Percentiles rank a stretch among this genome's conserved stretches.
phyloP scores from a whole-genome alignment of 1,140 invertebrate genomes.

The Reticulitermes speratus region DNA sequence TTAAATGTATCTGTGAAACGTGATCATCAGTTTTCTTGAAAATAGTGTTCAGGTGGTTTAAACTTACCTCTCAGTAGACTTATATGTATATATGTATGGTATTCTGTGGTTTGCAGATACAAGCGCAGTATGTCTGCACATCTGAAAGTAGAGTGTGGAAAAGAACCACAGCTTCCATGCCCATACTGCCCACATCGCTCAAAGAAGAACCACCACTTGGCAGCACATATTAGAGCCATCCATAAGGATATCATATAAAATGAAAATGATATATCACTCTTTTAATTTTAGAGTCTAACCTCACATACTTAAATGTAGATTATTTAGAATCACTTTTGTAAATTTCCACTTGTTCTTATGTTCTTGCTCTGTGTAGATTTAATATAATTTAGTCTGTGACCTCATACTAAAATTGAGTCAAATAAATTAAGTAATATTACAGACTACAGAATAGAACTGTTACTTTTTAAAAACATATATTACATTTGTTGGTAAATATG shows the following conservation, averaged over 20 bases:
- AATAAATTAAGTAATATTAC: too few species aligned
- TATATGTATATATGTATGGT: conserved; percentile 44
- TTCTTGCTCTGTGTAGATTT: too few species aligned
- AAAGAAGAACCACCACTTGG: conserved; percentile 33
- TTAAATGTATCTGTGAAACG: too few species aligned
- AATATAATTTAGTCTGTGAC: too few species aligned
- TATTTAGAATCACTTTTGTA: neutral
- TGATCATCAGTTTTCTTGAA: too few species aligned
- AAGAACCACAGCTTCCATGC: conserved; percentile 38
- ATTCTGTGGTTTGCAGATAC: conserved; percentile 2
- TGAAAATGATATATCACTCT: neutral
- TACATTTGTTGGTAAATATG: too few species aligned
- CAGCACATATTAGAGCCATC: conserved; percentile 33
- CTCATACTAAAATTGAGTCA: too few species aligned
- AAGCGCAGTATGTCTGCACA: conserved; percentile 38
- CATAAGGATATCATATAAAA: conserved; percentile 21
- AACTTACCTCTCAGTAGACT: too few species aligned
- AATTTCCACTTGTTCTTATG: too few species aligned
- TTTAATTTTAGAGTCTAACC: neutral
- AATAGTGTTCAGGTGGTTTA: too few species aligned
- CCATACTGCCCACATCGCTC: conserved; percentile 34
- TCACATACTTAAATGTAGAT: neutral
- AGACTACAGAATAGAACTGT: too few species aligned
- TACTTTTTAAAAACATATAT: too few species aligned
- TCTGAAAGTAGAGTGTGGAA: conserved; percentile 39